Percentiles rank a stretch among this genome's conserved stretches.
Evolutionary conservation across 2,797 vertebrate species (phyloP).

Genomic region (Botia kubotai): DNA sequence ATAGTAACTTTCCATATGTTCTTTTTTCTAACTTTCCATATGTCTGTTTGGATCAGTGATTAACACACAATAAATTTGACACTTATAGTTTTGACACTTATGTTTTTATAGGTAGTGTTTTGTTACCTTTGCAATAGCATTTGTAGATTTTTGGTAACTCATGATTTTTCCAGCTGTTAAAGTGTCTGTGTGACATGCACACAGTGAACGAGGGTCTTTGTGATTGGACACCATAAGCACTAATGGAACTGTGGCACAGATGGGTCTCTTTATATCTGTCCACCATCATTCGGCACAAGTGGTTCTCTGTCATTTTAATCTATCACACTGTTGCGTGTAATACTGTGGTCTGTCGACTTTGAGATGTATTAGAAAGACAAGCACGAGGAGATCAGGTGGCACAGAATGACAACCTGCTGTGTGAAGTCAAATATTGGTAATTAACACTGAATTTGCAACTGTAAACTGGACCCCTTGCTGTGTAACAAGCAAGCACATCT

Average conservation of each 20-base stretch:
- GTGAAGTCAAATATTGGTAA: not conserved
- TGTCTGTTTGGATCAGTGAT: too few relatives aligned
- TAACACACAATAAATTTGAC: too few relatives aligned
- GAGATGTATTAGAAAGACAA: constrained; percentile 19
- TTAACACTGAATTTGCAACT: not conserved
- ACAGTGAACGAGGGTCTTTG: not conserved
- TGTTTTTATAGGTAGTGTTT: too few relatives aligned
- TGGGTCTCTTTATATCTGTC: constrained; percentile 19
- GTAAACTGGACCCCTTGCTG: not conserved
- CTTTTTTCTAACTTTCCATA: too few relatives aligned
- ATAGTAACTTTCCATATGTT: too few relatives aligned
- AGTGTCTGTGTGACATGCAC: not conserved
- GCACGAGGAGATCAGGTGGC: constrained; percentile 1
- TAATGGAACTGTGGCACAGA: constrained; percentile 22
- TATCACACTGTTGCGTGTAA: not conserved
- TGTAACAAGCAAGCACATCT: not conserved
- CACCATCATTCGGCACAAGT: constrained; percentile 14
- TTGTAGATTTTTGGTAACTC: not conserved
- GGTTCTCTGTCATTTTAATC: constrained; percentile 1
- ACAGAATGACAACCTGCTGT: not conserved
- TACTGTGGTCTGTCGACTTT: not conserved
- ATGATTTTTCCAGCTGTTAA: not conserved
- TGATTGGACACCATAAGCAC: constrained; percentile 8
- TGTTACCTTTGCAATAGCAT: not conserved
- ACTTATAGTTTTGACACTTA: too few relatives aligned